Conservation (phyloP, 1,140 invertebrate genomes). For the Holcopasites calliopsidis region DNA sequence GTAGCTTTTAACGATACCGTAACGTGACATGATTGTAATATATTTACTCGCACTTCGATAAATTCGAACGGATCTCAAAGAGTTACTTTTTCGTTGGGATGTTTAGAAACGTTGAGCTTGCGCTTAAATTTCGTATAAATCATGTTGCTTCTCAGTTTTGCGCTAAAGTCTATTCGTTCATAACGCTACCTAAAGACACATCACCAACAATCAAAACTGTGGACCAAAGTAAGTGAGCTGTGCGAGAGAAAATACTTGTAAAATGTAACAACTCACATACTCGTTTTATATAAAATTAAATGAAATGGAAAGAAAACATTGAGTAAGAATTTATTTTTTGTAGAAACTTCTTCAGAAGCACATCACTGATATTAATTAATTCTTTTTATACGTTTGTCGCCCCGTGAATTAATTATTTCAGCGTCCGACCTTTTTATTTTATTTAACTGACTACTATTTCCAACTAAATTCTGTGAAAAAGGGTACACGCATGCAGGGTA, state of each 20-base stretch:
- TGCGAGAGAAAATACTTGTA: background rate
- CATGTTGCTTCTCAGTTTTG: background rate
- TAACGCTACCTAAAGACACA: background rate
- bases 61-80: background rate
- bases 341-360: background rate
- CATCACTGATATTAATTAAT: background rate
- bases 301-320: too few relatives aligned
- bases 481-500: slow-evolving; percentile 14
- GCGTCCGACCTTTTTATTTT: background rate
- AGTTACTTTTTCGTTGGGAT: background rate
- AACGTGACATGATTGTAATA: background rate
- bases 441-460: background rate
- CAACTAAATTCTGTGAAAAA: background rate
- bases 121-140: slow-evolving; percentile 6
- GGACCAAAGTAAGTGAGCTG: background rate
- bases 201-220: too few relatives aligned
- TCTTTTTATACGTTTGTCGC: background rate
- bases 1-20: background rate
- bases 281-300: background rate
- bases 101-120: background rate
- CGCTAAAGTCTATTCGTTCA: background rate
- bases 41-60: background rate
- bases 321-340: too few relatives aligned
- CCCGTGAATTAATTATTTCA: background rate
- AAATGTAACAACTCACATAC: background rate